Evolutionary conservation across 2,797 vertebrate genomes (phyloP).

Genomic region (Spinus pinus): DNA sequence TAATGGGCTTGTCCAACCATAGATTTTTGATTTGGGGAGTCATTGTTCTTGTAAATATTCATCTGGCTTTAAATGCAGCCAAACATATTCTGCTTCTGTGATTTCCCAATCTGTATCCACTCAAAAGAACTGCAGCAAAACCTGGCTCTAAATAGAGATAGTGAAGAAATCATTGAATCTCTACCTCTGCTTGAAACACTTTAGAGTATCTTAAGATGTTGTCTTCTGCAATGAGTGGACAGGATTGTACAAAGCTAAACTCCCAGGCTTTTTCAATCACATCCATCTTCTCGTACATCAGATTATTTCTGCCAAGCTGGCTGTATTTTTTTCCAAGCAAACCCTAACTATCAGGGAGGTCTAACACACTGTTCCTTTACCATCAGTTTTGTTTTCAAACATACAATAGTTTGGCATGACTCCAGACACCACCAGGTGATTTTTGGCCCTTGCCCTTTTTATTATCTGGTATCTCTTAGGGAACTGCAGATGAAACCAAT

Average conservation of each 20-base stretch:
- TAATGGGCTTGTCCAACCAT: neutral
- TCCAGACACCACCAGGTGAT: conserved; percentile 75
- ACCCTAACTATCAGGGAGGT: conserved; percentile 51
- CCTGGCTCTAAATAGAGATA: neutral
- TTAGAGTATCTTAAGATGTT: neutral
- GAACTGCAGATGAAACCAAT: conserved; percentile 57
- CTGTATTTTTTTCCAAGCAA: conserved; percentile 52
- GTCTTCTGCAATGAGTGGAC: neutral
- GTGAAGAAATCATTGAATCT: neutral
- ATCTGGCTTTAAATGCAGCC: neutral
- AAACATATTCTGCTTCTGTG: neutral
- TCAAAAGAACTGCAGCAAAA: neutral
- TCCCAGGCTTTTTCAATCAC: neutral
- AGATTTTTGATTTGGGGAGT: neutral
- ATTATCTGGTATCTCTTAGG: conserved; percentile 61
- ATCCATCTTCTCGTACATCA: neutral
- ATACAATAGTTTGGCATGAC: conserved; percentile 63
- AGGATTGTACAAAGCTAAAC: neutral
- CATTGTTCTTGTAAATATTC: neutral
- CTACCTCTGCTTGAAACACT: neutral
- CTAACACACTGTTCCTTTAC: conserved; percentile 37
- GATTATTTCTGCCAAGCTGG: neutral
- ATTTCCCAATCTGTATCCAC: neutral
- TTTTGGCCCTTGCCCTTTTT: conserved; percentile 63
- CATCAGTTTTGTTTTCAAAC: conserved; percentile 56